phyloP scores from a whole-genome alignment of 2,888 invertebrate species.

The Idaea aversata region DNA sequence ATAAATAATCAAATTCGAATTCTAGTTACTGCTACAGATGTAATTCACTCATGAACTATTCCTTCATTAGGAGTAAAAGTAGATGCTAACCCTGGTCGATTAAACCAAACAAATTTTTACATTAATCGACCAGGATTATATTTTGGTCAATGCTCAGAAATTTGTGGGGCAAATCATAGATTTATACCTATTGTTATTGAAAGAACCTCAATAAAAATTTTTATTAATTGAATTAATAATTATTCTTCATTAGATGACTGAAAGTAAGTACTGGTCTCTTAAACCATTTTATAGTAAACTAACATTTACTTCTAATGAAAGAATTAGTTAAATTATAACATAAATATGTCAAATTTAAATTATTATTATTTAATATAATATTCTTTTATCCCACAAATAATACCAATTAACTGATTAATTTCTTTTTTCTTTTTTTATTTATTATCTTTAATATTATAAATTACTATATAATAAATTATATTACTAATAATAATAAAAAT shows the following conservation, averaged over 20 bases:
- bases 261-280: conserved; percentile 86
- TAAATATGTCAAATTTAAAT: conserved; percentile 85
- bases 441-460: conserved; percentile 76
- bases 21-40: conserved; percentile 82
- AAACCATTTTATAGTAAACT: conserved; percentile 83
- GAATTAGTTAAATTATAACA: conserved; percentile 79
- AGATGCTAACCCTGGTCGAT: conserved; percentile 83
- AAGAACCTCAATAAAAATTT: conserved; percentile 75
- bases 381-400: conserved; percentile 86
- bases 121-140: conserved; percentile 83
- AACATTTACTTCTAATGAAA: conserved; percentile 83
- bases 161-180: conserved; percentile 89
- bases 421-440: conserved; percentile 62
- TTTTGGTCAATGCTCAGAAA: conserved; percentile 90
- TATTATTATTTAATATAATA: conserved; percentile 72
- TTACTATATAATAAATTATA: conserved; percentile 66
- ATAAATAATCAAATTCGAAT: conserved; percentile 83
- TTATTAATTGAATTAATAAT: conserved; percentile 81
- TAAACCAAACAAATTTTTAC: conserved; percentile 83
- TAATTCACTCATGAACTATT: conserved; percentile 84
- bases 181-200: conserved; percentile 88
- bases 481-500: conserved; percentile 43
- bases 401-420: conserved; percentile 80
- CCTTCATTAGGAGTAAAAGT: conserved; percentile 83
- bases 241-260: conserved; percentile 82